Percentiles rank a stretch among this genome's conserved stretches.
These are phyloP conservation scores for Coptodon rendalli DNA, from an alignment of 2,113 vertebrate genomes.

Conservation along the genomic window DNA sequence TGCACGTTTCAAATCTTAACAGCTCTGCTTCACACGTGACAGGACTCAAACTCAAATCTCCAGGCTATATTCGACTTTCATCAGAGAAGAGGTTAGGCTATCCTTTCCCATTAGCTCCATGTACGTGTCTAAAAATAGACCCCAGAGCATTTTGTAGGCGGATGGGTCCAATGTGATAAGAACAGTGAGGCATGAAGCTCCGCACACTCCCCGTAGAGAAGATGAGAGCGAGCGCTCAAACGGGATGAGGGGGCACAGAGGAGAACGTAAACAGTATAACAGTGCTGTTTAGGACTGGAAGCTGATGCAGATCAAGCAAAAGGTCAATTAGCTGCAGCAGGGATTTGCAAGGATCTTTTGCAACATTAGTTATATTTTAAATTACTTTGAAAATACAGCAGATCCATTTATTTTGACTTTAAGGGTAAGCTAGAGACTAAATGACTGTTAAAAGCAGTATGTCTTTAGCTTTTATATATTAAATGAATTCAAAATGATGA, in stretches of 20 bases:
- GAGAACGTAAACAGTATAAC: not conserved
- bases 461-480: not conserved
- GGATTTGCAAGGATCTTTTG: not conserved
- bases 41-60: not conserved
- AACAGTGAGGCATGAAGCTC: slow-evolving; percentile 1
- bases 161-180: slow-evolving; percentile 19
- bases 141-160: not conserved
- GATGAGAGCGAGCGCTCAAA: slow-evolving; percentile 29
- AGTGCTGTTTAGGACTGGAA: not conserved
- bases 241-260: not conserved
- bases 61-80: not conserved
- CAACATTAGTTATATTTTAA: not conserved
- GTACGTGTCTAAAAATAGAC: not conserved
- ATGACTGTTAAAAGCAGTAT: not conserved
- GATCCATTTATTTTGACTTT: not conserved
- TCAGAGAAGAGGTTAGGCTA: not conserved
- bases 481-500: not conserved
- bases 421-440: not conserved
- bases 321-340: not conserved
- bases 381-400: not conserved
- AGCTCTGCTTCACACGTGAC: not conserved
- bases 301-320: not conserved
- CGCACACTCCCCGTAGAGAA: not conserved
- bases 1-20: not conserved
- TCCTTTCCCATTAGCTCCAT: slow-evolving; percentile 17